phyloP scores from a whole-genome alignment of 2,113 vertebrate genomes.

The Corvus hawaiiensis region DNA sequence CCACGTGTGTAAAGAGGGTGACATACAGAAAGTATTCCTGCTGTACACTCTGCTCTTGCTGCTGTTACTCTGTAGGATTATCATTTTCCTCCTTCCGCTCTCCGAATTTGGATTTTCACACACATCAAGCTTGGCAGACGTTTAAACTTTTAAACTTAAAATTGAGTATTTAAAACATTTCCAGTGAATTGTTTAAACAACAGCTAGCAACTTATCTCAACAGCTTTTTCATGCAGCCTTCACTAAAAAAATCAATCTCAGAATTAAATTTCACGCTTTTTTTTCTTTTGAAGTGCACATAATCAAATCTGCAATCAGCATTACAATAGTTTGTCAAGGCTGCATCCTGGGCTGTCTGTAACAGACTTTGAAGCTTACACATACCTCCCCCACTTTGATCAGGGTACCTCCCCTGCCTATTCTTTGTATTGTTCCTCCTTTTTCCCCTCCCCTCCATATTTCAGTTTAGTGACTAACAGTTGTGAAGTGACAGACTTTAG shows the following conservation, averaged over 20 bases:
- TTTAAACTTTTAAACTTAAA: neutral
- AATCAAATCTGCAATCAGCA: neutral
- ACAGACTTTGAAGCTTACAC: neutral
- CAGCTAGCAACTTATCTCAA: neutral
- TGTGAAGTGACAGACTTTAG: neutral
- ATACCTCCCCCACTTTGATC: neutral
- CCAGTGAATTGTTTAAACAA: neutral
- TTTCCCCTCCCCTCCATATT: neutral
- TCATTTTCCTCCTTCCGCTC: neutral
- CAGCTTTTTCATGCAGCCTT: neutral
- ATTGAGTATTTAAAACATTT: neutral
- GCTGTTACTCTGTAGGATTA: neutral
- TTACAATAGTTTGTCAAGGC: neutral
- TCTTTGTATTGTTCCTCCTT: neutral
- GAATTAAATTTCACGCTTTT: neutral
- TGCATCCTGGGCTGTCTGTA: neutral
- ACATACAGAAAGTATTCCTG: accelerated
- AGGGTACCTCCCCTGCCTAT: neutral
- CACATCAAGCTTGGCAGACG: neutral
- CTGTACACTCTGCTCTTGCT: neutral
- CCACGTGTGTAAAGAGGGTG: neutral
- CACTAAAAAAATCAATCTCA: neutral
- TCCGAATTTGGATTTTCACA: neutral
- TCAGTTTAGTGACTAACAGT: neutral
- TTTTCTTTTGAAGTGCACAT: neutral